Evolutionary conservation across 2,113 vertebrate genomes (phyloP).

Genomic region (Siniperca chuatsi): DNA sequence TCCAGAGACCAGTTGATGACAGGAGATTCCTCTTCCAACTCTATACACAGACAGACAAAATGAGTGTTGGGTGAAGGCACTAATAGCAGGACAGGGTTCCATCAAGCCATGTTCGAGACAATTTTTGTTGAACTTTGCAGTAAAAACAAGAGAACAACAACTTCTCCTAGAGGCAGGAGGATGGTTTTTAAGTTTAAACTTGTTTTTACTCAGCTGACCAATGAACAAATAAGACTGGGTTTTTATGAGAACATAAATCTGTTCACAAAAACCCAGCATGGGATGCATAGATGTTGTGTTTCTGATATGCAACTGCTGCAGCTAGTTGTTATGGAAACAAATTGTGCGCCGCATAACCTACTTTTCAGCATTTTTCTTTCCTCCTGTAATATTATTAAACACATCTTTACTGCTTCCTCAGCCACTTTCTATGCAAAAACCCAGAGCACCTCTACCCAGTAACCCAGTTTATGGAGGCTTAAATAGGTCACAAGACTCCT

Average conservation of each 20-base stretch:
- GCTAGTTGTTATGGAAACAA: neutral
- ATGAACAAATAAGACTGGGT: neutral
- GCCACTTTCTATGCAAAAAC: conserved; percentile 1
- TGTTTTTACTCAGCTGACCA: neutral
- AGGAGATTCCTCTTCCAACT: conserved; percentile 96
- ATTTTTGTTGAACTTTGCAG: neutral
- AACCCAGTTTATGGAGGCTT: conserved; percentile 37
- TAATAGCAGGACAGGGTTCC: neutral
- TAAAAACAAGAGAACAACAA: neutral
- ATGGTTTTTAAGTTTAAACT: neutral
- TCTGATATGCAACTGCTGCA: neutral
- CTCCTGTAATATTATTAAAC: conserved; percentile 8
- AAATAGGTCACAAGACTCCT: conserved; percentile 56
- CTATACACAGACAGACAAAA: conserved; percentile 71
- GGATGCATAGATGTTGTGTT: neutral
- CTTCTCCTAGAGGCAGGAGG: neutral
- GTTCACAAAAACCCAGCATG: neutral
- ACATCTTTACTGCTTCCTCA: conserved; percentile 12
- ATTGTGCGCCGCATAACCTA: neutral
- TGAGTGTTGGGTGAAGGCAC: neutral
- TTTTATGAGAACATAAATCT: neutral
- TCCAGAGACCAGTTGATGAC: conserved; percentile 99
- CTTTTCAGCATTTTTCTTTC: conserved; percentile 19
- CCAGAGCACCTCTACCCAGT: neutral
- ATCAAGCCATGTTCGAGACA: neutral